A percentile compares a stretch with the other conserved stretches of the same genome.
Conservation (phyloP, 2,888 invertebrate species). For the Tipula unca region DNA sequence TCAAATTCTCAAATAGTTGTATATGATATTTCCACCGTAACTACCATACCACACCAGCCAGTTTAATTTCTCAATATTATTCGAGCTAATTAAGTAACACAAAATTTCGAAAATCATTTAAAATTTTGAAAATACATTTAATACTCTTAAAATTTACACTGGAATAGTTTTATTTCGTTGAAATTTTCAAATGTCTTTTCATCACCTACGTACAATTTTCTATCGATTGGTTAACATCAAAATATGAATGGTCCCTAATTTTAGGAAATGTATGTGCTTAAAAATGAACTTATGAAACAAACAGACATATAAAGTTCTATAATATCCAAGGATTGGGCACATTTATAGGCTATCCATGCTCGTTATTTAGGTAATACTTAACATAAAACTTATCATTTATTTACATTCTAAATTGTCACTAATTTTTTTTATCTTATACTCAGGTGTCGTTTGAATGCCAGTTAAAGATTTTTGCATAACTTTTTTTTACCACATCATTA, state of each 20-base stretch:
- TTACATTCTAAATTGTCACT: neutral
- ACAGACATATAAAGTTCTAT: no score
- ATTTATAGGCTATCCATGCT: no score
- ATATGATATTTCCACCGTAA: no score
- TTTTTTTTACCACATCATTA: neutral
- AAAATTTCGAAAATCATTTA: neutral
- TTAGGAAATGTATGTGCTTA: no score
- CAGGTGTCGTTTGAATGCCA: neutral
- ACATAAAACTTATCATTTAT: neutral
- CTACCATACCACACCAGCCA: no score
- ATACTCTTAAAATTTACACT: neutral
- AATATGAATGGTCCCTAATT: no score
- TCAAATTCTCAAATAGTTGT: no score
- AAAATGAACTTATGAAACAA: no score
- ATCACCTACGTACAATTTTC: neutral
- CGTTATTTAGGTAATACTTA: neutral
- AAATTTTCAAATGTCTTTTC: neutral
- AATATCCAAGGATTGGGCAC: no score
- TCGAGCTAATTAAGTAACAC: no score
- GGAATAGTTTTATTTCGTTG: neutral
- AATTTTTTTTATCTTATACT: neutral
- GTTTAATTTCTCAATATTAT: no score
- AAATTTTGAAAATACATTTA: neutral
- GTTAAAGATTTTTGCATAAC: neutral
- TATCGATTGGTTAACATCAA: neutral